Base-by-base conservation (phyloP, 2,797 vertebrate species). In the Periophthalmus magnuspinnatus region DNA sequence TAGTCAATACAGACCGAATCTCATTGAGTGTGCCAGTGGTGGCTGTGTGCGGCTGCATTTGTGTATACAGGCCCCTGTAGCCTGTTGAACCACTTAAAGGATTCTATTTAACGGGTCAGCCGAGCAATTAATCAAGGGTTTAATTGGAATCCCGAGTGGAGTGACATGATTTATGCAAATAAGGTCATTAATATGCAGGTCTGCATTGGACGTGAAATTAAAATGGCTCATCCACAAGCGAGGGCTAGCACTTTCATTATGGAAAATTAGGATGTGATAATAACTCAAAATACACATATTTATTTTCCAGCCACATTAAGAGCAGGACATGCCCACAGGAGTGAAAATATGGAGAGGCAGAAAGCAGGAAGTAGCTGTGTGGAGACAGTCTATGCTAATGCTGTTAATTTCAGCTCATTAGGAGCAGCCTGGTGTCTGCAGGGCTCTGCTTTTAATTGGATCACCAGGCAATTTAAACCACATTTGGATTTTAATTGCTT, bases 141-240 rank as follows among this genome's bases (percentile, higher is more conserved):
- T 92, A 92, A 92, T 92, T 93, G 90, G 91, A 93, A 92, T 90
- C 88, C 90, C 77, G 83, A 91, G 86, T 89, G 89, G 88, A 92
- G 89, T 93, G 91, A 92, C 90, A 92, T 91, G 89, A 91, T 93
- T 92, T 93, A 93, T 93, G 91, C 90, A 92, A 92, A 94, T 92
- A 55, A 87, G 86, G 82, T 92, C 69, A 92, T 93, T 92, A 93
- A 92, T 92, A 92, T 93, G 89, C 92, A 83, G 77, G 81, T 76
- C 83, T 83, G 83, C 79, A 75, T 87, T 83, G 71, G 54, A 82
- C 78, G 81, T 84, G 76, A 90, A 92, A 91, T 93, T 90, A 91
- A 91, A 91, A 89, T 80, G 81, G 84, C 88, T 91, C 86, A 88
- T 91, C 90, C 80, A 57, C 80, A 83, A 81, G 85, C 61, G 33